phyloP scores from a whole-genome alignment of 2,113 vertebrate species.

The Pelusios castaneus region DNA sequence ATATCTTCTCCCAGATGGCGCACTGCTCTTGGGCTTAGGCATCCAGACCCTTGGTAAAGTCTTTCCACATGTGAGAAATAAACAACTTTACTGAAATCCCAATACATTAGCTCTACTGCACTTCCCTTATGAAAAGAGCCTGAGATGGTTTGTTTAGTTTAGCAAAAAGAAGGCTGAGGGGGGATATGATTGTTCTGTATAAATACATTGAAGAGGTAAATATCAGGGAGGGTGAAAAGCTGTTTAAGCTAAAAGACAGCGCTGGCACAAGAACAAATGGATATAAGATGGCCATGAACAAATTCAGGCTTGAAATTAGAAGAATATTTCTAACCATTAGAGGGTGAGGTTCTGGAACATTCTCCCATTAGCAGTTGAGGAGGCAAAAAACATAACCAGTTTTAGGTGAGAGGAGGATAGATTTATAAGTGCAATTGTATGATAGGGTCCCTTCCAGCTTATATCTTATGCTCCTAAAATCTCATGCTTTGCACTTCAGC shows the following conservation, averaged over 20 bases:
- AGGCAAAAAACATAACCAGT: neutral
- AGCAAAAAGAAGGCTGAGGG: neutral
- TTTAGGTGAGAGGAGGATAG: neutral
- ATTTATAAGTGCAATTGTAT: neutral
- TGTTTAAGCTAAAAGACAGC: neutral
- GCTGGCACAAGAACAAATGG: neutral
- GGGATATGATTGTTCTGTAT: neutral
- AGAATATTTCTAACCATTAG: neutral
- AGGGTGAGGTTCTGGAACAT: neutral
- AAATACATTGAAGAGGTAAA: neutral
- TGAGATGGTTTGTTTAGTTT: neutral
- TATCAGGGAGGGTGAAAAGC: neutral
- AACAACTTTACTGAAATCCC: too few relatives aligned
- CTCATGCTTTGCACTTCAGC: too few relatives aligned
- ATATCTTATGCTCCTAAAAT: too few relatives aligned
- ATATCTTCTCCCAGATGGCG: neutral
- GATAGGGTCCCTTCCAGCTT: too few relatives aligned
- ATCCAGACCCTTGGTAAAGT: neutral
- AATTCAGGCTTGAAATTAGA: neutral
- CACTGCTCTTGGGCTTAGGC: neutral
- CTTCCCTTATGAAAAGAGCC: neutral
- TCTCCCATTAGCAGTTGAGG: neutral
- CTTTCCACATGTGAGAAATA: neutral
- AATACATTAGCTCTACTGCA: too few relatives aligned
- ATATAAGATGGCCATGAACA: neutral